Base-by-base conservation (phyloP, 1,140 invertebrate species). In the Bombus consobrinus region DNA sequence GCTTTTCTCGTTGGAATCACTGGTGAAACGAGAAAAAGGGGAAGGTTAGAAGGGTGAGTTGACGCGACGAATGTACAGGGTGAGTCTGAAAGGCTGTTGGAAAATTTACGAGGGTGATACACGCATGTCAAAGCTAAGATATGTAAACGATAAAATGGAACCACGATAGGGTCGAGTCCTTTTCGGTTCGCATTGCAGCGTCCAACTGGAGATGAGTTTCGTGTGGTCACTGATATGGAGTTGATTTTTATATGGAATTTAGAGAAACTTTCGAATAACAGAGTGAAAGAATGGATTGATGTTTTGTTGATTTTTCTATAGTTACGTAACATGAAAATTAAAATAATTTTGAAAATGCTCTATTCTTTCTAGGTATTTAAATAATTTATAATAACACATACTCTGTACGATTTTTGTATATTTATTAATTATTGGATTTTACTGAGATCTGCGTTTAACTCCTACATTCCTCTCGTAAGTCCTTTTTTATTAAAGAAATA, bases 1-100 rank as follows among this genome's bases (percentile, higher is more conserved):
- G 66, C 37, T 72, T 62, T 80, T 39, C 83, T 47, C 76, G 76
- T 37, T n/a, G 76, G 53, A 62, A 72, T 72, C 32, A n/a, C 18
- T 13, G 37, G 22, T 12, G 18, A 43, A 59, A 41, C 28, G 66
- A 77, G 73, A 53, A 85, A 73, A 79, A 69, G 71, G 73, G 32
- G 78, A 68, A 62, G 43, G 43, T 62, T 73, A 39, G 15, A 4
- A 37, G 74, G 1, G 34, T 32, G 59, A 37, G 13, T 9, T 9
- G 34, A 37, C 43, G 73, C 47, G 18, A 37, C 22, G 32, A 74
- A 74, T 53, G 15, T 47, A 74, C 69, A 57, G 32, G 71, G 28
- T 41, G 57, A 28, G 62, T 69, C 43, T 73, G 32, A 73, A 80
- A 79, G 77, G 41, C 5, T 68, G 37, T n/a, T 69, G 64, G 0